phyloP scores from a whole-genome alignment of 2,797 vertebrate genomes.

The Mycteria americana region DNA sequence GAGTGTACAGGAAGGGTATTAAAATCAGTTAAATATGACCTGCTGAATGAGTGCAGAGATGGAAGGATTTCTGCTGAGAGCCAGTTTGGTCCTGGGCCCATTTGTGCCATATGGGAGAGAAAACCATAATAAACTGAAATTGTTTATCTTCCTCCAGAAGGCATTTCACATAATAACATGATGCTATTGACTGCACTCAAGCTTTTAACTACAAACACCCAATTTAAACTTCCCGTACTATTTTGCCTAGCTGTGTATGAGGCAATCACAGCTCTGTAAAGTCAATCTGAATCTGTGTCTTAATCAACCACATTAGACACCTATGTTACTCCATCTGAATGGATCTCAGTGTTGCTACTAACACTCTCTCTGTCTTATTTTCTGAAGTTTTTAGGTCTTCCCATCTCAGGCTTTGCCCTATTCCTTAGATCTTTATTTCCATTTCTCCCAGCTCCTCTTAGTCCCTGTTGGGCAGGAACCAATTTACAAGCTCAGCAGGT shows the following conservation, averaged over 20 bases:
- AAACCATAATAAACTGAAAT: neutral
- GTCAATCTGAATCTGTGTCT: neutral
- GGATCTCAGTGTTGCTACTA: neutral
- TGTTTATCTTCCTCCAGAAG: constrained; percentile 9
- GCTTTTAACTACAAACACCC: neutral
- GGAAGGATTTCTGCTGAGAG: constrained; percentile 1
- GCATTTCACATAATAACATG: neutral
- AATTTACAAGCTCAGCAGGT: neutral
- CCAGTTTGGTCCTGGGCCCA: constrained; percentile 4
- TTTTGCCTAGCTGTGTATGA: neutral
- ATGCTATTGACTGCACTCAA: neutral
- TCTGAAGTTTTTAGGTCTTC: neutral
- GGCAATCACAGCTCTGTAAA: neutral
- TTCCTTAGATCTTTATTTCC: neutral
- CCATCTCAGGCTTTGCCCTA: neutral
- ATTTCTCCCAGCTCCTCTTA: neutral
- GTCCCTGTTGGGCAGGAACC: neutral
- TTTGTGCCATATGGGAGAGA: constrained; percentile 9
- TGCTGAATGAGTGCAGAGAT: neutral
- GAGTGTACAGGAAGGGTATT: neutral
- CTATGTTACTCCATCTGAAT: neutral
- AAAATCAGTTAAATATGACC: neutral
- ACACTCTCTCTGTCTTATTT: neutral
- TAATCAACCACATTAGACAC: neutral
- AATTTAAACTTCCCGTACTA: neutral